Percentiles rank a stretch among this genome's conserved stretches.
These are phyloP conservation scores for Brachypalpus laphriformis DNA, from an alignment of 2,888 invertebrate species.

Conservation along the genomic window DNA sequence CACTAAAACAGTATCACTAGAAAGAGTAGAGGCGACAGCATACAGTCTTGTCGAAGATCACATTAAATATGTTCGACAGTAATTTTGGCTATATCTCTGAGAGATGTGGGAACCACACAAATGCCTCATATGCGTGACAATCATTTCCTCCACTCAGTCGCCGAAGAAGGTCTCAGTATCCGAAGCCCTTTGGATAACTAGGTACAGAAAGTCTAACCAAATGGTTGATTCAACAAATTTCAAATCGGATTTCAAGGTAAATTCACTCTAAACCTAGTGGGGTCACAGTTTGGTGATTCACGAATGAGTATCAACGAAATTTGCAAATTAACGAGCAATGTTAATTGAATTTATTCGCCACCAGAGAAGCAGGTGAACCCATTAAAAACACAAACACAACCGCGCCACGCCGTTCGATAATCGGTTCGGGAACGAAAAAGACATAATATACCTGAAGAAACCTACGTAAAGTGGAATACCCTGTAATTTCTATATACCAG, in stretches of 20 bases:
- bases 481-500: conserved; percentile 15
- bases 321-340: conserved; percentile 55
- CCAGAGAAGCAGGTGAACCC: conserved; percentile 57
- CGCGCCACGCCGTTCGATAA: conserved; percentile 42
- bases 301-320: conserved; percentile 45
- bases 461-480: conserved; percentile 44
- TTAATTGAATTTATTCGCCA: conserved; percentile 62
- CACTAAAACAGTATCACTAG: too few relatives aligned
- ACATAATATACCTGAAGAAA: background rate
- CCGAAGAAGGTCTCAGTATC: too few relatives aligned
- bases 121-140: too few relatives aligned
- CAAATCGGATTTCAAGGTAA: conserved; percentile 28
- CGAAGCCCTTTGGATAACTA: too few relatives aligned
- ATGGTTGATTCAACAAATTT: conserved; percentile 5
- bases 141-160: too few relatives aligned
- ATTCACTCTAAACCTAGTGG: background rate
- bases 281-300: conserved; percentile 48
- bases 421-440: conserved; percentile 13
- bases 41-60: too few relatives aligned
- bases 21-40: too few relatives aligned
- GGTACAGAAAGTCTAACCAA: too few relatives aligned
- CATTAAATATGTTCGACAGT: too few relatives aligned
- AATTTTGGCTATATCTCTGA: too few relatives aligned
- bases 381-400: conserved; percentile 37
- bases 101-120: too few relatives aligned